Base-by-base conservation (phyloP, 2,888 invertebrate species). In the Pterostichus niger region DNA sequence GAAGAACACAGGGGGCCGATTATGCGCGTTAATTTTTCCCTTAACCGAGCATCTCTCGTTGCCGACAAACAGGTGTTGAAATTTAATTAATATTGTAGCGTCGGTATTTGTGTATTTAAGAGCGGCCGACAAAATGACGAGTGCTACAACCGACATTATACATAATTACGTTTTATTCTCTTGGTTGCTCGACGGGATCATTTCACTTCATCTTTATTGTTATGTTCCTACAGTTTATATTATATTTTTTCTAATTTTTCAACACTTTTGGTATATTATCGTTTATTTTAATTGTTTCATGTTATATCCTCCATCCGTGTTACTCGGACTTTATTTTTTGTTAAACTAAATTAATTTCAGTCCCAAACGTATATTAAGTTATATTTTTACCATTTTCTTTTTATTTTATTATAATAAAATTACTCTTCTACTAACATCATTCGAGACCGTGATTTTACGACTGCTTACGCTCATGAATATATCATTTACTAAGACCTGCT, bases 1-100 rank as follows among this genome's bases (percentile, higher is more conserved):
- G 68, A 71, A 71, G 68, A 71, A 71, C 68, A 71, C 56, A 46
- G 56, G 76, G 76, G 76, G 52, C 35, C 78, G 61, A 79, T 79
- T 79, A 79, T 79, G 79, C 31, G 61, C 61, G 61, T 79, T 79
- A 79, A 79, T 79, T 79, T 79, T 79, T 79, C 79, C 61, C 79
- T 61, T 35, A 44, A 44, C 61, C 33, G 76, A 59, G 31, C 59
- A 78, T 31, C 61, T 40, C 44, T 40, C 44, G 44, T 24, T 59
- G 56, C 46, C 44, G 61, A 80, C 68, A 68, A 49, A 64, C 68
- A 80, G 80, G 80, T 80, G 80, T 68, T 80, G 80, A 80, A 80
- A 68, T 68, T 80, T 80, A 80, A 80, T 80, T 80, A 80, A 80
- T 80, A 80, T 68, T 80, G 52, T 68, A 75, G 33, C 75, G 46